Conservation (phyloP, 2,113 vertebrate genomes). For the Hydropotes inermis region DNA sequence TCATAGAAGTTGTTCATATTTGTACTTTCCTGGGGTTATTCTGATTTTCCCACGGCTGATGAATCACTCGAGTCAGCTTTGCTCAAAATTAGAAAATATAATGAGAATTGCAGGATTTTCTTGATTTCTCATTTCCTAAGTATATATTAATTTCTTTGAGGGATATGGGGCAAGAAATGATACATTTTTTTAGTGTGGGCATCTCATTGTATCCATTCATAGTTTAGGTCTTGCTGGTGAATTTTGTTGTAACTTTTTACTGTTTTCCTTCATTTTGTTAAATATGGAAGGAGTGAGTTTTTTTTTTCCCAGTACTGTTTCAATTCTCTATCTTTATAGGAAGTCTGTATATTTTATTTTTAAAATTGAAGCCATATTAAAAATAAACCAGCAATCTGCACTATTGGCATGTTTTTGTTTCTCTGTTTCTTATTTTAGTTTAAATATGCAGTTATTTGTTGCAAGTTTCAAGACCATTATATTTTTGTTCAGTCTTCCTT, state of each 20-base stretch:
- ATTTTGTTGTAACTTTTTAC: neutral
- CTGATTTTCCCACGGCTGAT: neutral
- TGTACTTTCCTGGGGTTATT: neutral
- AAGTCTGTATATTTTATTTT: neutral
- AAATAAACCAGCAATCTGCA: neutral
- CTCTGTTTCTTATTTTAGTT: neutral
- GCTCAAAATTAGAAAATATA: neutral
- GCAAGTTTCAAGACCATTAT: neutral
- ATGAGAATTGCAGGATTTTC: neutral
- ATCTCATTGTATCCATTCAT: neutral
- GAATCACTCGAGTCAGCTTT: neutral
- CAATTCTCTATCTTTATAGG: neutral
- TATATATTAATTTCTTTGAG: neutral
- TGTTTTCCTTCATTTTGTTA: neutral
- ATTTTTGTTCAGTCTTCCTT: neutral
- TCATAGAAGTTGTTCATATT: neutral
- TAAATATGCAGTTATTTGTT: neutral
- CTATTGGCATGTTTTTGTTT: neutral
- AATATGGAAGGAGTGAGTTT: neutral
- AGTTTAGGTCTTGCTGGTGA: neutral
- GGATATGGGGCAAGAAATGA: neutral
- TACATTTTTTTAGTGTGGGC: neutral
- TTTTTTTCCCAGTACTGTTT: neutral
- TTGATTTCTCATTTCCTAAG: neutral
- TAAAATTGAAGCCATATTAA: neutral